Base-by-base conservation (phyloP, 2,113 vertebrate species). In the Microtus montanus region DNA sequence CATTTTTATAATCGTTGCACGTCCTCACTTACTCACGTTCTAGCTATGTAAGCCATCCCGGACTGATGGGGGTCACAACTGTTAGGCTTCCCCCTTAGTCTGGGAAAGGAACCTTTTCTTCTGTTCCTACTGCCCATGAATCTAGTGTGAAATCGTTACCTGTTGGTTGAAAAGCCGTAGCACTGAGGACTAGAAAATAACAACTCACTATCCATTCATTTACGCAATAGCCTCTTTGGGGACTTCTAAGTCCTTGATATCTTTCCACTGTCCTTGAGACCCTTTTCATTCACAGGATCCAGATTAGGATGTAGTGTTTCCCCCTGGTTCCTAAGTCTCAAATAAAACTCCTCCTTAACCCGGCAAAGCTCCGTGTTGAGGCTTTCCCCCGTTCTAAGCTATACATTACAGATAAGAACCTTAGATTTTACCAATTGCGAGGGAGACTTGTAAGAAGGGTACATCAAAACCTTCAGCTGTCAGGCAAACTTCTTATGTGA, bases 371-470 rank as follows among this genome's bases (percentile, higher is more conserved):
- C 86, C 7, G 3, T 19, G 84, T 66, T 83, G 54, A 3, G 47
- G 22, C 70, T 90, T 74, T 70, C 54, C 91, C 41, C 35, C 61
- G 54, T 80, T 33, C 49, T 73, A 58, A 88, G 9, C 30, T 58
- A 20, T 35, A 78, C 28, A 3, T 75, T 83, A 38, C 41, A 41
- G 41, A 41, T 41, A 41, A 41, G 41, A 41, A 49, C n/a, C 14
- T 92, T 87, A 64, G 41, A n/a, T 79, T 92, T 92, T 63, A 58
- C 38, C 9, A 41, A 20, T 89, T 95, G 19, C 63, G 35, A 58
- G 22, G 33, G 86, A n/a, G 49, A 84, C 44, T 47, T 83, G 38
- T 13, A 87, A 58, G 86, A 70, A 84, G 68, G 47, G 24, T 2
- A 41, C 64, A 70, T 90, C 30, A 64, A 84, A 35, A 91, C 3